Conservation (phyloP, 2,888 invertebrate genomes). For the Trichopoda pennipes region DNA sequence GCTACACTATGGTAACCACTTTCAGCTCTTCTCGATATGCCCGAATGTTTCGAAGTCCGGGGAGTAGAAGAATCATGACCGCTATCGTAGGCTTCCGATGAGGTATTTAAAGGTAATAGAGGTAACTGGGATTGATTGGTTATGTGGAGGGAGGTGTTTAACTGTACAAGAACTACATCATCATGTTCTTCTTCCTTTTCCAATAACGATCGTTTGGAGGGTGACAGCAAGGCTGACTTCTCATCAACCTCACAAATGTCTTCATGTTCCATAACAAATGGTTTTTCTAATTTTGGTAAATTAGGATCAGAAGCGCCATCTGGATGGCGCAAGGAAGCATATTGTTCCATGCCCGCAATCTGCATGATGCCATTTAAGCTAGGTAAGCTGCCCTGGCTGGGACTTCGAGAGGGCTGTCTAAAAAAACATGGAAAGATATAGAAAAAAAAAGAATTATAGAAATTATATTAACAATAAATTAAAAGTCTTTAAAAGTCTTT, state of each 20-base stretch:
- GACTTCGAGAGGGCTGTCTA: conserved; percentile 79
- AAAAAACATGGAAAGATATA: background rate
- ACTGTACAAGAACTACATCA: conserved; percentile 68
- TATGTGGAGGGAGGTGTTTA: conserved; percentile 74
- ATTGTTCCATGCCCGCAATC: conserved; percentile 83
- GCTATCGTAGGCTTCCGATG: conserved; percentile 87
- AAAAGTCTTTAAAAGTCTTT: background rate
- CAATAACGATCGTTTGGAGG: conserved; percentile 76
- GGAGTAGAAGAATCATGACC: conserved; percentile 92
- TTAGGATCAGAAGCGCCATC: conserved; percentile 97
- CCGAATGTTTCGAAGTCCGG: conserved; percentile 90
- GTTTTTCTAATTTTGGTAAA: conserved; percentile 82
- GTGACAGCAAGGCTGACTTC: conserved; percentile 76
- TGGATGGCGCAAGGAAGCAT: conserved; percentile 90
- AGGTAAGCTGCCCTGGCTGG: conserved; percentile 80
- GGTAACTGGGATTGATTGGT: conserved; percentile 79
- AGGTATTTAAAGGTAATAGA: conserved; percentile 80
- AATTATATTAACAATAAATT: background rate
- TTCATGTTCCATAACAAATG: conserved; percentile 75
- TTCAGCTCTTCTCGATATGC: conserved; percentile 90
- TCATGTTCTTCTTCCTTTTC: conserved; percentile 73
- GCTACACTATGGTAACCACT: conserved; percentile 96
- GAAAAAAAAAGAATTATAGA: background rate
- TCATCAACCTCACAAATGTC: conserved; percentile 79
- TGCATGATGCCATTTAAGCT: conserved; percentile 86